Base-by-base conservation (phyloP, 1,140 invertebrate genomes). In the Plutomurus gul region DNA sequence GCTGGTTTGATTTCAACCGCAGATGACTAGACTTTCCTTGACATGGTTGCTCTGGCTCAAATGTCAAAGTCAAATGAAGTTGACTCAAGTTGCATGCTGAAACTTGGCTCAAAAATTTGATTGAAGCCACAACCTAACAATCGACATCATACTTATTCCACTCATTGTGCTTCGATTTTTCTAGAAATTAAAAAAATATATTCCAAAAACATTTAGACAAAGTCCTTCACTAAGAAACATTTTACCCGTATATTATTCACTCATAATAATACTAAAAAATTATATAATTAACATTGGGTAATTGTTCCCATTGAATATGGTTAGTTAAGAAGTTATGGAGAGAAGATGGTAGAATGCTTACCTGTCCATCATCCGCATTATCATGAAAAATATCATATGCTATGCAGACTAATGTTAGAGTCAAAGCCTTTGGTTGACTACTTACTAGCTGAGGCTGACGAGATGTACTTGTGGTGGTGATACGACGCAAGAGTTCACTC, bases 341-440 rank as follows among this genome's bases (percentile, higher is more conserved):
- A 30, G n/a, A n/a, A 65, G 36, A 65, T 65, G 8, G 25, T 30
- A 33, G 56, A 65, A 65, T 65, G 13, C 56, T 65, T 65, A 65
- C 56, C 56, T 65, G 56, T 65, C 56, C 25, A 65, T 65, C 56
- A 65, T 65, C 56, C 56, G 25, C 56, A 65, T 65, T 65, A 65
- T 65, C 56, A 65, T 65, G 56, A 65, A 65, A 65, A 65, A 65
- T 65, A 65, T 65, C 56, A 65, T 65, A 65, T 65, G 16, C 56
- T n/a, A n/a, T n/a, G n/a, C n/a, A n/a, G n/a, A n/a, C n/a, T 27
- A 65, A 65, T 65, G 56, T 36, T 65, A 36, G 27, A 65, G 56
- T 65, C 56, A 36, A 25, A 65, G 27, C 36, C 56, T 65, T 65
- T 25, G 36, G 11, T 65, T 65, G 56, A 65, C 56, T 65, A n/a